Evolutionary conservation across 2,888 invertebrate species (phyloP), one percentile per base, ranked within the genome.

Genomic region (Drosophila robusta): DNA sequence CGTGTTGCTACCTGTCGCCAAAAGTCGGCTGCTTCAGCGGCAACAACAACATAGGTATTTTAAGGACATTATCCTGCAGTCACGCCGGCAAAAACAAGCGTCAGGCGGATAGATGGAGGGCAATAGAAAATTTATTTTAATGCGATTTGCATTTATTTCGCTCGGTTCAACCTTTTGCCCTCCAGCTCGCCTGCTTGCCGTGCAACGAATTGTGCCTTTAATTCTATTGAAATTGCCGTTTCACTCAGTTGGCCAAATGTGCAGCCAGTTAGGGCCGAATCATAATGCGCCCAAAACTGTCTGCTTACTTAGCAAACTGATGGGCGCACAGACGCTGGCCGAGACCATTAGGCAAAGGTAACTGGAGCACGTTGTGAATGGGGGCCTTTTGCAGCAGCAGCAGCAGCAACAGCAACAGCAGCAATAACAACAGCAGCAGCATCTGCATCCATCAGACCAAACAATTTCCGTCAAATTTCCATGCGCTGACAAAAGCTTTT

Each of bases 381-480:
- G 45, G 45, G 50, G 38, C 38, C 12, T 32, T 26, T 41, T n/a
- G 39, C 22, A 34, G 44, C 12, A 50, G 34, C 46, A 44, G 32
- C 41, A 49, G 36, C 52, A 36, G 22, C 26, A 29, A n/a, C 14
- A 29, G 46, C 51, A 38, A 34, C 39, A 63, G 52, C 14, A 55
- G 68, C 72, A 83, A n/a, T n/a, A n/a, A n/a, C n/a, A n/a, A n/a
- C 51, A 38, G 38, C 39, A 63, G 52, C 14, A 55, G 68, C 72
- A 83, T 69, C 75, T 80, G 81, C 85, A 87, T 89, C 89, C 85
- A 89, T 89, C 81, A 85, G 86, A 78, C 69, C 85, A 76, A 82
- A 85, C 89, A 87, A 85, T 85, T 89, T 85, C 89, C 85, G 88
- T 85, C 82, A 81, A 89, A 85, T 89, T 89, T 85, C 79, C 86